Evolutionary conservation across 2,113 vertebrate genomes (phyloP).

Genomic region (Myotis yumanensis): DNA sequence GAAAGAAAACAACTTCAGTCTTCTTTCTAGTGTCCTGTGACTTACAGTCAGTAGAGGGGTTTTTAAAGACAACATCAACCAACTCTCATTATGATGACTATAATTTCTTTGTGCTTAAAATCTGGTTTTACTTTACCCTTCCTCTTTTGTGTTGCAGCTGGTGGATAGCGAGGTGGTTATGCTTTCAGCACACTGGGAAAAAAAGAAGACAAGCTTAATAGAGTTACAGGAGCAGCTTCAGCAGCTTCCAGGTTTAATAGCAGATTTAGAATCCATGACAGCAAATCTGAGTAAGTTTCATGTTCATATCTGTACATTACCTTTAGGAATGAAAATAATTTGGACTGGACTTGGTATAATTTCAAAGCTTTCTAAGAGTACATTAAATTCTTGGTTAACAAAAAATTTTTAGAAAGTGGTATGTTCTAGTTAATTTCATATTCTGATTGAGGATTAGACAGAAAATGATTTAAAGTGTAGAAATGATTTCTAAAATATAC

Average conservation of each 20-base stretch:
- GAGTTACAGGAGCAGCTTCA: conserved; percentile 93
- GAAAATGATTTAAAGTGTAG: conserved; percentile 24
- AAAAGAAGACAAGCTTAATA: conserved; percentile 85
- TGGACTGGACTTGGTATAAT: not conserved
- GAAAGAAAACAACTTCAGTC: conserved; percentile 21
- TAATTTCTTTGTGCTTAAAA: not conserved
- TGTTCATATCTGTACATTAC: not conserved
- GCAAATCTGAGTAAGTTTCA: conserved; percentile 88
- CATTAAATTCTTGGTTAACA: conserved; percentile 20
- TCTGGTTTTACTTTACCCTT: not conserved
- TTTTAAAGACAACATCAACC: not conserved
- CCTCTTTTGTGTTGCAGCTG: conserved; percentile 81
- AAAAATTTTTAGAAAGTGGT: not conserved
- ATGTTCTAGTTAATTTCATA: conserved; percentile 13
- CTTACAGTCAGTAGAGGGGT: not conserved
- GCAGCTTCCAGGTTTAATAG: conserved; percentile 89
- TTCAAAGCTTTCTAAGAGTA: conserved; percentile 28
- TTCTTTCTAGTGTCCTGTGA: not conserved
- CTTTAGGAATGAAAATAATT: not conserved
- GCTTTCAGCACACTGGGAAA: conserved; percentile 96
- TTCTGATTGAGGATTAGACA: not conserved
- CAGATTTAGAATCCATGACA: conserved; percentile 90
- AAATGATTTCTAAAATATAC: conserved; percentile 38
- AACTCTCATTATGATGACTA: not conserved
- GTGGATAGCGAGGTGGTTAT: conserved; percentile 94